A percentile compares a stretch with the other conserved stretches of the same genome.
Conservation (phyloP, 1,140 invertebrate species). For the Aethina tumida region DNA sequence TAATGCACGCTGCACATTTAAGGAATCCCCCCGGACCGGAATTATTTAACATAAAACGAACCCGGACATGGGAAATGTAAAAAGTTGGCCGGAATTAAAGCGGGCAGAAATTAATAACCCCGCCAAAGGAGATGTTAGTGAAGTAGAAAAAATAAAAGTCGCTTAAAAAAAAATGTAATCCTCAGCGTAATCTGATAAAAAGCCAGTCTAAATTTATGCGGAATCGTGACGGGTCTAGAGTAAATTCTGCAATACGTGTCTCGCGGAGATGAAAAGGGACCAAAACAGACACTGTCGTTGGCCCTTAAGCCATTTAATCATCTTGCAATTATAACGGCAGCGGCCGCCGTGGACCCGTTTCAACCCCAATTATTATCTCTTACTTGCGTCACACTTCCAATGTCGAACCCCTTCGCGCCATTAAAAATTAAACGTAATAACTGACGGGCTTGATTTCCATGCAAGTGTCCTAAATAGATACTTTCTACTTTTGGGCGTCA, state of each 20-base stretch:
- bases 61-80: no score
- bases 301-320: constrained; percentile 14
- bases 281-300: constrained; percentile 1
- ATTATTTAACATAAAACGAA: no score
- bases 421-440: constrained; percentile 2
- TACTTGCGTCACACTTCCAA: constrained; percentile 1
- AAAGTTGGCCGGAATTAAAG: no score
- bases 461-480: no score
- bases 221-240: background rate
- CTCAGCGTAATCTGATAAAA: background rate
- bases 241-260: constrained; percentile 1
- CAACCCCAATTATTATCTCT: constrained; percentile 1
- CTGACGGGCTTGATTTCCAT: no score
- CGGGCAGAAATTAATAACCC: no score
- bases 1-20: no score
- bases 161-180: background rate
- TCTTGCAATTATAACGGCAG: constrained; percentile 9
- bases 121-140: no score
- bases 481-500: no score
- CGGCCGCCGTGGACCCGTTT: background rate
- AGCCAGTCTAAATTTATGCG: background rate
- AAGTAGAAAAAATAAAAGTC: no score
- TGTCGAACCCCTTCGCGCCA: background rate
- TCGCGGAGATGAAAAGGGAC: constrained; percentile 6
- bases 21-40: no score